Evolutionary conservation across 2,888 invertebrate species (phyloP).

Genomic region (Lottia gigantea): DNA sequence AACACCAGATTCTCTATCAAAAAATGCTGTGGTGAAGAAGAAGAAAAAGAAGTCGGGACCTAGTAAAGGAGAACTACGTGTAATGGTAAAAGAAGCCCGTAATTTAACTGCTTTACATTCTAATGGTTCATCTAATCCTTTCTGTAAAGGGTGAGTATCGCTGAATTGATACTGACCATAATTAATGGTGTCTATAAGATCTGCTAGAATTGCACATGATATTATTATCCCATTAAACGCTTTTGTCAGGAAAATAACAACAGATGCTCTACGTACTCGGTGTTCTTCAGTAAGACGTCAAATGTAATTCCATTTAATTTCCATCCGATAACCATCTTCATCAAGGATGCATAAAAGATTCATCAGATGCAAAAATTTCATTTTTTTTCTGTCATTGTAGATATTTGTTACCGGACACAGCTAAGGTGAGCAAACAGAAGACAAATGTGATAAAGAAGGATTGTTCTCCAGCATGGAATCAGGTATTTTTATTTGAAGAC

Average conservation of each 20-base stretch:
- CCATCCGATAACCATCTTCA: no score
- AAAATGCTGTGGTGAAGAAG: slow-evolving; percentile 39
- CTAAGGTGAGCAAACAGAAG: slow-evolving; percentile 91
- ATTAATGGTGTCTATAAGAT: no score
- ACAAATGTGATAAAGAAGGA: slow-evolving; percentile 85
- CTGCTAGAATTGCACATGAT: no score
- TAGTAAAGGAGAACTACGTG: slow-evolving; percentile 83
- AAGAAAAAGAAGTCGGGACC: slow-evolving; percentile 42
- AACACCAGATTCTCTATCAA: slow-evolving; percentile 75
- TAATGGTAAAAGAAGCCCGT: slow-evolving; percentile 93
- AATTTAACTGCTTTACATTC: slow-evolving; percentile 88
- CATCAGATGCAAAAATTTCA: no score
- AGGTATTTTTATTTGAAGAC: slow-evolving; percentile 91
- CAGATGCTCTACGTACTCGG: no score
- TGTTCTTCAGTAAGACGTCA: no score
- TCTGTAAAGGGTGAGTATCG: slow-evolving; percentile 80
- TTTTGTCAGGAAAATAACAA: no score
- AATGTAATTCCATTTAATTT: no score
- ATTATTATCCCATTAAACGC: no score
- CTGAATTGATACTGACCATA: no score
- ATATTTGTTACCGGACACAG: slow-evolving; percentile 91
- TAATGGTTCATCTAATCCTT: slow-evolving; percentile 91
- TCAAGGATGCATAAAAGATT: no score
- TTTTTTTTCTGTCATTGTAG: slow-evolving; percentile 70
- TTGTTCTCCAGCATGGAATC: slow-evolving; percentile 88